Evolutionary conservation across 1,140 invertebrate species (phyloP), one percentile per base, ranked within the genome.

Genomic region (Marisa cornuarietis): DNA sequence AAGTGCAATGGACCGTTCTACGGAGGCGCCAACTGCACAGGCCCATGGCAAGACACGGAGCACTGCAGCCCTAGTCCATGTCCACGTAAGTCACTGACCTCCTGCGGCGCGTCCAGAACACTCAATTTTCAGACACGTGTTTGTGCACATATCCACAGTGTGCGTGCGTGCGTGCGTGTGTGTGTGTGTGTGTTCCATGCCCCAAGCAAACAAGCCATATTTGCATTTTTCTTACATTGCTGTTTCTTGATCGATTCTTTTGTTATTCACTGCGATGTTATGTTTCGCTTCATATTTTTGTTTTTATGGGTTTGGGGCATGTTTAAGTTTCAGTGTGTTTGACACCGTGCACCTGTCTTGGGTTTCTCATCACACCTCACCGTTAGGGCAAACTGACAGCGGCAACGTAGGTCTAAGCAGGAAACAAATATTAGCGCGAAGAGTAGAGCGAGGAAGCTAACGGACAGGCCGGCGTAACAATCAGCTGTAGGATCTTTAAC

Each of bases 21-120:
- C 79, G 87, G 86, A 6, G 88, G 88, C 10, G 49, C 76, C 7
- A 75, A 84, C 62, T 89, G 88, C 78, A 63, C 79, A 49, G 88
- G 86, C 0, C 65, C 54, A 22, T 54, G 58, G 14, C 24, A 69
- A 8, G 82, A 88, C 63, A 72, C 77, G 20, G 42, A 82, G 16
- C n/a, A 14, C 8, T 88, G 87, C 81, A 84, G 81, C 71, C 18
- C 74, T 18, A 52, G 77, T 18, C 76, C 73, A 52, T 88, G 88
- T 83, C 88, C 88, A 75, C 81, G 88, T 89, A 79, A 81, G 81
- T 80, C 22, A 8, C 52, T 52, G 16, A 18, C 66, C 63, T 78
- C 18, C 18, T 10, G 54, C 16, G 51, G 22, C 18, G n/a, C 26
- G n/a, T n/a, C 18, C 18, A n/a, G 65, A n/a, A n/a, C n/a, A n/a